Conservation (phyloP, 2,113 vertebrate genomes). For the Chlorodrepanis virens region DNA sequence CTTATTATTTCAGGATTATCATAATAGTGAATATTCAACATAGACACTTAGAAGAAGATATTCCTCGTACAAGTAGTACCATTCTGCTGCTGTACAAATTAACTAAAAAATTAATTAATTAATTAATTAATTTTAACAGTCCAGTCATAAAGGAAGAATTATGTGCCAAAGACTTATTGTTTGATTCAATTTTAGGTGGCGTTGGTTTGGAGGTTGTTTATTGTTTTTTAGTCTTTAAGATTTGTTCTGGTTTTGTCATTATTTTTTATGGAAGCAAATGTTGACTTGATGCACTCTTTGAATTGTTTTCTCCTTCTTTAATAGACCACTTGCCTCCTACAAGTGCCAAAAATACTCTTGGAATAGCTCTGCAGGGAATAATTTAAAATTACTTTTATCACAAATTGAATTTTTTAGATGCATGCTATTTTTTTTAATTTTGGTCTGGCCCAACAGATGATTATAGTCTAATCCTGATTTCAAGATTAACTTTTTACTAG, state of each 20-base stretch:
- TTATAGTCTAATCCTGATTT: background rate
- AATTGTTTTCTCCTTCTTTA: background rate
- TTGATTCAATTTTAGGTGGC: background rate
- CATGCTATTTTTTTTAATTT: background rate
- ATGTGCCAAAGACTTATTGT: background rate
- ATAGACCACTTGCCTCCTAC: background rate
- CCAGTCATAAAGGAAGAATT: background rate
- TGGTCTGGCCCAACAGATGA: background rate
- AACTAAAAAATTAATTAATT: background rate
- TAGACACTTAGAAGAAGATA: background rate
- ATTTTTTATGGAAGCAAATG: background rate
- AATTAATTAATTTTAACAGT: background rate
- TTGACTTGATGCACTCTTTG: background rate
- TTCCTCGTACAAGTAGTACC: background rate
- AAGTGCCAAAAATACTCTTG: background rate
- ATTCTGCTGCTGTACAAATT: background rate
- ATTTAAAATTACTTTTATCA: slow-evolving; percentile 1
- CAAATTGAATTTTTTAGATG: background rate
- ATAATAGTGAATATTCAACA: background rate
- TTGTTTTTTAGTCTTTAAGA: background rate
- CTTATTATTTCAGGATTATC: background rate
- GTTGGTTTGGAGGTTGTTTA: fast-evolving
- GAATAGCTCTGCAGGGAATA: background rate
- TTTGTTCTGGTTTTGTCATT: background rate
- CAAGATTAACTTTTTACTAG: background rate